Conservation (phyloP, 2,888 invertebrate species). For the Gisinianus flammeolus region DNA sequence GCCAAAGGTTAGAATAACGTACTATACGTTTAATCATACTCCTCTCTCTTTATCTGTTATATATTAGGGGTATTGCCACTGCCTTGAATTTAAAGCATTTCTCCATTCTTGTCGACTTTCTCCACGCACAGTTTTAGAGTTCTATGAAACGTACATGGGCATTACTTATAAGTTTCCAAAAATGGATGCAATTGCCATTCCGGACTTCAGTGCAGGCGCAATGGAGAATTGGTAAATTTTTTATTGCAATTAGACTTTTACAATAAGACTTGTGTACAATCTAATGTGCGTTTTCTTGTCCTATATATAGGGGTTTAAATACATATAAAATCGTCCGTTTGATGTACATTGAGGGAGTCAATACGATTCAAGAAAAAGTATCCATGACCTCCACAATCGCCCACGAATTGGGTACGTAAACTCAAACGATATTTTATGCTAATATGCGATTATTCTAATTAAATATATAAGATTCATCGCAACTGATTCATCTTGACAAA, state of each 20-base stretch:
- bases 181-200: constrained; percentile 53
- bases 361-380: constrained; percentile 44
- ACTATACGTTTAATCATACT: neutral
- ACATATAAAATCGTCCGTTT: constrained; percentile 35
- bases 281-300: too few species aligned
- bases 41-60: neutral
- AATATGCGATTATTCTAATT: too few species aligned
- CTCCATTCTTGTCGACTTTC: too few species aligned
- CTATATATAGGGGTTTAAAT: neutral
- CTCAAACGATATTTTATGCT: too few species aligned
- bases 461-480: too few species aligned
- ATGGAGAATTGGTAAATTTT: constrained; percentile 44
- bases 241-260: neutral
- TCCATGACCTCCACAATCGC: constrained; percentile 47
- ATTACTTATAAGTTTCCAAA: constrained; percentile 47
- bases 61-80: too few species aligned
- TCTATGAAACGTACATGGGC: constrained; percentile 43
- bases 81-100: too few species aligned
- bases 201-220: constrained; percentile 43
- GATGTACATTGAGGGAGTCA: constrained; percentile 41
- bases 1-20: constrained; percentile 39
- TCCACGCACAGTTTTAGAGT: constrained; percentile 17
- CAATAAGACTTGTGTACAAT: neutral
- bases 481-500: too few species aligned
- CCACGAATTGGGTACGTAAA: constrained; percentile 47